These are phyloP conservation scores for Lophius piscatorius DNA, from an alignment of 2,113 vertebrate species.

Conservation along the genomic window DNA sequence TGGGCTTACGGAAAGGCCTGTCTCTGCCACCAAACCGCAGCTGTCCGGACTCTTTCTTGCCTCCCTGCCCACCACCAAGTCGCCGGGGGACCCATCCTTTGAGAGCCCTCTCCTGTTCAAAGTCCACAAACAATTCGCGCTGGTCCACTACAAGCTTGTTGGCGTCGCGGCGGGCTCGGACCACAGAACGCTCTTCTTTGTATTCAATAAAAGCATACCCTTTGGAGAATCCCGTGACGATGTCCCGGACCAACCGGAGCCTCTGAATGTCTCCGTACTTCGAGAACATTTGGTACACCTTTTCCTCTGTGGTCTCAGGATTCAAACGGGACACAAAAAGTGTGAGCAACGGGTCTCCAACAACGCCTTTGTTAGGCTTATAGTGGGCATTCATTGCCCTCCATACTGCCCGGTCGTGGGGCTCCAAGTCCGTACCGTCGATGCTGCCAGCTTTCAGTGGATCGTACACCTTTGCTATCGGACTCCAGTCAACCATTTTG, in stretches of 20 bases:
- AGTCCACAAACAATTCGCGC: slow-evolving; percentile 92
- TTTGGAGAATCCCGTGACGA: slow-evolving; percentile 94
- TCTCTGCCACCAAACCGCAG: slow-evolving; percentile 94
- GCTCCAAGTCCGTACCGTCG: slow-evolving; percentile 94
- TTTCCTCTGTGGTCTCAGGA: slow-evolving; percentile 90
- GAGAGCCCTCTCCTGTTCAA: slow-evolving; percentile 90
- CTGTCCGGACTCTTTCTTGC: slow-evolving; percentile 96
- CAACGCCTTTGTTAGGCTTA: slow-evolving; percentile 88
- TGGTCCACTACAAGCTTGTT: slow-evolving; percentile 93
- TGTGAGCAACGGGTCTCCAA: slow-evolving; percentile 90
- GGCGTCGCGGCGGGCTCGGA: slow-evolving; percentile 89
- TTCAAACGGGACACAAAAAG: slow-evolving; percentile 92
- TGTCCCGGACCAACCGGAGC: slow-evolving; percentile 90
- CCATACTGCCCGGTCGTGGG: slow-evolving; percentile 93
- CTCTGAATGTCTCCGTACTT: slow-evolving; percentile 90
- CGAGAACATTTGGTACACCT: slow-evolving; percentile 88
- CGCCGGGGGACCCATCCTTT: slow-evolving; percentile 93
- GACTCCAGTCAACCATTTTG: slow-evolving; percentile 90
- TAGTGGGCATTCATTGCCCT: slow-evolving; percentile 91
- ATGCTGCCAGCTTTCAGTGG: slow-evolving; percentile 97
- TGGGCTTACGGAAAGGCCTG: slow-evolving; percentile 94
- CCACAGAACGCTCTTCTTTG: slow-evolving; percentile 88
- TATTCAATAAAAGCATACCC: slow-evolving; percentile 93
- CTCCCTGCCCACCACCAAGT: slow-evolving; percentile 92
- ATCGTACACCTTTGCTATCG: slow-evolving; percentile 91